Base-by-base conservation (phyloP, 2,113 vertebrate species). In the Zosterops lateralis region DNA sequence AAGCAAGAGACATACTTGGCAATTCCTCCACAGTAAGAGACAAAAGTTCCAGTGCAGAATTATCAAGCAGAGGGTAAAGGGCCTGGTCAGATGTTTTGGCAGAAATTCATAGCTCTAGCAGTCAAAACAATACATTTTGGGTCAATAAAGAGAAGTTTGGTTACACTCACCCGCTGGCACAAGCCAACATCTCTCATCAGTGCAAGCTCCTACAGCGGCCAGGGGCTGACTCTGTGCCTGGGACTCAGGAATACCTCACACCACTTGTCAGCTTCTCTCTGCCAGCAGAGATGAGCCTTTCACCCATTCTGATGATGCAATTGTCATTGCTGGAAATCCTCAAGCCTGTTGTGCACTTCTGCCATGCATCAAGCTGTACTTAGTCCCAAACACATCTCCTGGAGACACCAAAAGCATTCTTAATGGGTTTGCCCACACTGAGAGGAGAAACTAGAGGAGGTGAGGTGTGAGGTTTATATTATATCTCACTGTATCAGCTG, bases 51-150 rank as follows among this genome's bases (percentile, higher is more conserved):
- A 14, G 40, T 40, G n/a, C 16, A 56, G 70, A 75, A 56, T 40
- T 18, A 36, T 5, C 3, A 8, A 26, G 34, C 15, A 8, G 0
- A 25, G 31, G 4, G 4, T 42, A 44, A 51, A 82, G 44, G 17
- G 12, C 14, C 14, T 0, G 0, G 20, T 2, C 20, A 85, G 77
- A 66, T 0, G 0, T 60, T 90, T 82, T 36, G 68, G 40, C 29
- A 54, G 51, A 70, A 68, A 78, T 62, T 20, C 45, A 3, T 48
- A 34, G 14, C 7, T 31, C 3, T 34, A 38, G 32, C 17, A 34
- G 17, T 48, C 47, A 81, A 57, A 95, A 25, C 16, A 38, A 25
- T 51, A 51, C 26, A 40, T 77, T 74, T 18, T 29, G 24, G 3
- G 2, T 53, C 21, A 65, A n/a, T 32, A 81, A 56, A 44, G 16